Base-by-base conservation (phyloP, 2,888 invertebrate species). In the Chloroclystis v-ata region DNA sequence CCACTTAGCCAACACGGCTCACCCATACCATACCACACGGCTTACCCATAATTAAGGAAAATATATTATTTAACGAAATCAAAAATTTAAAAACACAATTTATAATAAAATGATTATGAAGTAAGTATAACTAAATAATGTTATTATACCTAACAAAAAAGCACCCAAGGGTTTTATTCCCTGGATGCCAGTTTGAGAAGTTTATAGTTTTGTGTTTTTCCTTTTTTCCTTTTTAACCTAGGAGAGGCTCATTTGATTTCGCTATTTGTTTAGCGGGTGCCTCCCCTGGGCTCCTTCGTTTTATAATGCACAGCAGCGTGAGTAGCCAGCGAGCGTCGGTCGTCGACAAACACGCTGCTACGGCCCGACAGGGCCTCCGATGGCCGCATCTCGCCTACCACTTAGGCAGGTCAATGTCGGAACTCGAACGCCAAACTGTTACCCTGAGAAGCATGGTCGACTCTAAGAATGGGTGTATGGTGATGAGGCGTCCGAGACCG, bases 271-370 rank as follows among this genome's bases (percentile, higher is more conserved):
- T 49, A 56, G 56, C 52, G 54, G 54, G 50, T 51, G 33, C 56
- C 54, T 56, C 56, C 56, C 46, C 56, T 52, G 48, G 56, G 43
- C 28, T 44, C 39, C 56, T 46, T 52, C 52, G 44, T 52, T 28
- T 44, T 47, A 47, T 37, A 54, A 54, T 20, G 40, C 52, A 50
- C 40, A 49, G 44, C 52, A 57, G 52, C 56, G 40, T 57, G 52
- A 54, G 28, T 52, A 5, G 44, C 39, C 50, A 44, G 33, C 47
- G 46, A 49, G 43, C 24, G 6, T 14, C 7, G 14, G 28, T 48
- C 54, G 47, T 28, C 44, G 20, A 38, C 56, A 57, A 37, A 49
- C 56, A 57, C 33, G 56, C 56, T 57, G 42, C 54, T 44, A 43
- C 39, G 50, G 50, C 57, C 50, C 54, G 33, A 24, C n/a, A 20